These are phyloP conservation scores for Drosophila chauvacae DNA, from an alignment of 1,140 invertebrate genomes.

Conservation along the genomic window DNA sequence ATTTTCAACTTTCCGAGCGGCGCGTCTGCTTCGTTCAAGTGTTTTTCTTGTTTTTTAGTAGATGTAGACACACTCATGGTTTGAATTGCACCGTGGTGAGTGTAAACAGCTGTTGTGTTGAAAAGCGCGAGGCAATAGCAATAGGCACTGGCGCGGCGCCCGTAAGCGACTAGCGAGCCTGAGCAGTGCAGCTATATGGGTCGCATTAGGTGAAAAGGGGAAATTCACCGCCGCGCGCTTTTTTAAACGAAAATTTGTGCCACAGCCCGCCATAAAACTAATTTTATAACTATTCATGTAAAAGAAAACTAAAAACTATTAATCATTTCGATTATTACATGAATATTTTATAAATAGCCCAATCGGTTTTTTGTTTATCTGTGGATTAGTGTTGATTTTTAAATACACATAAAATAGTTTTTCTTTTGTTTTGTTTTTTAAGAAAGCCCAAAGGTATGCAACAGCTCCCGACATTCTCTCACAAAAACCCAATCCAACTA, in stretches of 20 bases:
- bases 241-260: neutral
- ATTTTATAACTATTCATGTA: no score
- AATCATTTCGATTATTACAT: neutral
- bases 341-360: neutral
- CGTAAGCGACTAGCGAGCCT: neutral
- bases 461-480: neutral
- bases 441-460: constrained; percentile 18
- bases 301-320: neutral
- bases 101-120: constrained; percentile 8
- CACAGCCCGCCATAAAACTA: neutral
- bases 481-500: no score
- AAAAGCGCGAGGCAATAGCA: neutral
- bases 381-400: neutral
- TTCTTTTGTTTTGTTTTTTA: neutral
- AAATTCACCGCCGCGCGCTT: neutral
- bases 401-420: no score
- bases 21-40: constrained; percentile 5
- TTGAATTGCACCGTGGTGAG: neutral
- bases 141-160: neutral
- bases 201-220: neutral
- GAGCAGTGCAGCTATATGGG: neutral
- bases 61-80: no score
- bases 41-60: neutral
- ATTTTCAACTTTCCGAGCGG: constrained; percentile 25
- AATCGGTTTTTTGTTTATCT: neutral